These are phyloP conservation scores for Drosophila hawaiiensis DNA, from an alignment of 2,888 invertebrate species.

Conservation along the genomic window DNA sequence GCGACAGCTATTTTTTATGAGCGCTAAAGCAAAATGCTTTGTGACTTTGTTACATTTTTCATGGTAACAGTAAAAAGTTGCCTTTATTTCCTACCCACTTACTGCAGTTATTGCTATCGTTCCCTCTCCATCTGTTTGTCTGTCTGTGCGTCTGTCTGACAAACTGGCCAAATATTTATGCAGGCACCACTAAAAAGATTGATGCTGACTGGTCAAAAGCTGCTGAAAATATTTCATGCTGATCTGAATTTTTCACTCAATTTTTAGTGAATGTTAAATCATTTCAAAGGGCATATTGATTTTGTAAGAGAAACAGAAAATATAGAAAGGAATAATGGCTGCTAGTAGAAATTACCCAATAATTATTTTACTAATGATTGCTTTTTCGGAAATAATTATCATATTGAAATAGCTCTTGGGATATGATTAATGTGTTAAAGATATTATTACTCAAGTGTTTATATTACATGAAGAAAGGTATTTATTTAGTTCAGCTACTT, in stretches of 20 bases:
- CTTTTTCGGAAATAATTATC: neutral
- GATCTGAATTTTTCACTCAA: conserved; percentile 50
- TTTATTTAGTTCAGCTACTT: conserved; percentile 6
- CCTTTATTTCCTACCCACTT: conserved; percentile 71
- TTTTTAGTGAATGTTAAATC: conserved; percentile 21
- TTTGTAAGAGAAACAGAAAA: neutral
- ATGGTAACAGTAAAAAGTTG: conserved; percentile 72
- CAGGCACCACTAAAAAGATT: conserved; percentile 67
- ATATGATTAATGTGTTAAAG: too few relatives aligned
- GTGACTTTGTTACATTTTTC: conserved; percentile 76
- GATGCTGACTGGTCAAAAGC: conserved; percentile 68
- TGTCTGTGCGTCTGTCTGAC: conserved; percentile 9
- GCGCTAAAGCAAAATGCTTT: conserved; percentile 67
- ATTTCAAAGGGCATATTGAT: conserved; percentile 18
- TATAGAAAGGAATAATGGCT: neutral
- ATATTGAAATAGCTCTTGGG: neutral
- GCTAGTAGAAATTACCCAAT: too few relatives aligned
- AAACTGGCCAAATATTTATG: conserved; percentile 69
- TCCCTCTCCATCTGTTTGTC: neutral
- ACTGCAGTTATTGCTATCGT: conserved; percentile 45
- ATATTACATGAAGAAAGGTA: conserved; percentile 23
- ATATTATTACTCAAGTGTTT: neutral
- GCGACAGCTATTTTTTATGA: conserved; percentile 66
- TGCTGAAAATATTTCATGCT: conserved; percentile 52
- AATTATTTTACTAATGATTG: neutral